Base-by-base conservation (phyloP, 2,888 invertebrate genomes). In the Pollenia amentaria region DNA sequence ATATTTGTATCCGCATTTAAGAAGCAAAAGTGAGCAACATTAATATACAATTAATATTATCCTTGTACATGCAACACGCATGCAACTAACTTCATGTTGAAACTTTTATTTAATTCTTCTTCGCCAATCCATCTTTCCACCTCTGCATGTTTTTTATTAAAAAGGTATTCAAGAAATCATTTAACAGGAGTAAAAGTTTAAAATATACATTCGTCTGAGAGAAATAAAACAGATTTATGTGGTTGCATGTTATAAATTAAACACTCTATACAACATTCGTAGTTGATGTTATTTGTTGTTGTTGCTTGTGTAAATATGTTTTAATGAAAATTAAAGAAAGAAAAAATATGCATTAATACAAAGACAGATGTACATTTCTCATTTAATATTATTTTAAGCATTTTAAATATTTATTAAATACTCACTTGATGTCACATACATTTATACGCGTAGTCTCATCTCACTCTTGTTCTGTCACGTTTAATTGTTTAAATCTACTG, bases 21-120 rank as follows among this genome's bases (percentile, higher is more conserved):
- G 79, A 60, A 75, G 78, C 78, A 79, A 67, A 84, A 79, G 67
- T 75, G 84, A 79, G 79, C 84, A 79, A 21, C 53, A 84, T 79
- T 84, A 79, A 84, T 78, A 67, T 73, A 73, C 77, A 84, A 84
- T 79, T 79, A 84, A 84, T 67, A 67, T 73, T 84, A 73, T 84
- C 64, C 84, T 44, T 62, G 16, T 44, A 14, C 40, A 42, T 1
- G 55, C 21, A 12, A n/a, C 18, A 55, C 14, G 16, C n/a, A 46
- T 29, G 60, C 46, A 73, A 21, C 11, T 29, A 29, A 29, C 29
- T 29, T 29, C 29, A 29, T 29, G 29, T 29, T 29, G 29, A 29
- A 67, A 29, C 14, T 65, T 55, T 53, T 51, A 38, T 29, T 55
- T 40, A 12, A 21, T 44, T 7, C 21, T 65, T 44, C 53, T 12